Evolutionary conservation across 2,113 vertebrate species (phyloP).

Genomic region (Triplophysa siluroides): DNA sequence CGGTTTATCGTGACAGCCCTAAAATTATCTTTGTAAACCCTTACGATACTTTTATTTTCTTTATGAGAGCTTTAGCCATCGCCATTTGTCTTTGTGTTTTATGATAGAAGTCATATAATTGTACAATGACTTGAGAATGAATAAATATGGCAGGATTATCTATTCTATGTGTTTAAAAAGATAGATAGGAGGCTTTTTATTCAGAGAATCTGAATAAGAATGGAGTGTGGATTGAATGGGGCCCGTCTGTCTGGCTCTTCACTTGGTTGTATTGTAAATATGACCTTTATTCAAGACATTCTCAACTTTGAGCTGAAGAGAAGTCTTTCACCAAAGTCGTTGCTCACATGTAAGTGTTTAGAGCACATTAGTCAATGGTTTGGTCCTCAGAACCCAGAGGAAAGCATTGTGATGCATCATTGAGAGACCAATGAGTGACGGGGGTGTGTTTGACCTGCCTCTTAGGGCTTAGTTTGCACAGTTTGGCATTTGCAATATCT

Average conservation of each 20-base stretch:
- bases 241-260: constrained; percentile 1
- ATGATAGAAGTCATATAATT: too few relatives aligned
- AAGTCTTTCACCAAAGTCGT: neutral
- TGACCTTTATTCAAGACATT: neutral
- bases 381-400: neutral
- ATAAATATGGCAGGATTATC: too few relatives aligned
- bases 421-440: neutral
- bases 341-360: neutral
- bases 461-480: neutral
- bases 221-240: neutral
- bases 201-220: constrained; percentile 9
- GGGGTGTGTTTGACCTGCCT: neutral
- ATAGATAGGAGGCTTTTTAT: neutral
- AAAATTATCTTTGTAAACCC: too few relatives aligned
- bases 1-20: too few relatives aligned
- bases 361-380: neutral
- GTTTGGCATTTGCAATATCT: too few relatives aligned
- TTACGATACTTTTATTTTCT: too few relatives aligned
- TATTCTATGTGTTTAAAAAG: neutral
- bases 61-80: too few relatives aligned
- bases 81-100: too few relatives aligned
- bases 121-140: too few relatives aligned
- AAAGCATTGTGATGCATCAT: neutral
- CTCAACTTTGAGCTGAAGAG: neutral
- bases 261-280: neutral